phyloP scores from a whole-genome alignment of 1,140 invertebrate genomes.

The Calliphora vicina region DNA sequence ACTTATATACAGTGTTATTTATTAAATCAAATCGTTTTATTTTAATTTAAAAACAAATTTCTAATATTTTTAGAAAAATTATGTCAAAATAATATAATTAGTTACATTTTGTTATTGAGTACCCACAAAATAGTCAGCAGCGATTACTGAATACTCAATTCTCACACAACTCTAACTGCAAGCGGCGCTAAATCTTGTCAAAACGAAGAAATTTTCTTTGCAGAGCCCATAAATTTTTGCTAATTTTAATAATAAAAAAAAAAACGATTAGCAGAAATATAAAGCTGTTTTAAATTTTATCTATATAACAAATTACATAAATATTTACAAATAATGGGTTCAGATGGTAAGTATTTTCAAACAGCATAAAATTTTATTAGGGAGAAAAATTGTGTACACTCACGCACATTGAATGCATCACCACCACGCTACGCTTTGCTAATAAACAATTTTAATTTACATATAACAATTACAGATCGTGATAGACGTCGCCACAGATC shows the following conservation, averaged over 20 bases:
- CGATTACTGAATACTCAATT: no score
- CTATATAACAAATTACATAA: background rate
- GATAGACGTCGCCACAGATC: constrained; percentile 40
- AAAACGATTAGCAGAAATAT: background rate
- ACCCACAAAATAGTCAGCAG: background rate
- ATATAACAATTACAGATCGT: constrained; percentile 27
- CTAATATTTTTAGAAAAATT: no score
- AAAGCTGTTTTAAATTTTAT: background rate
- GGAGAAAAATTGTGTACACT: constrained; percentile 8
- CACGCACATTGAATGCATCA: background rate
- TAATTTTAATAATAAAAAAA: background rate
- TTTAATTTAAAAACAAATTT: no score
- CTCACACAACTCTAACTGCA: background rate
- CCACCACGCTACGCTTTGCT: background rate
- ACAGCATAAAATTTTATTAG: background rate
- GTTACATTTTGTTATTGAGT: background rate
- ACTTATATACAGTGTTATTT: no score
- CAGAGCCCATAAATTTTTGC: background rate
- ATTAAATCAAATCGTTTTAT: no score
- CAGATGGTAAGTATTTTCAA: constrained; percentile 37
- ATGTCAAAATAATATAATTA: no score
- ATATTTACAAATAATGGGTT: constrained; percentile 29
- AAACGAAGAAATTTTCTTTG: background rate
- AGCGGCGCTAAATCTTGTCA: background rate
- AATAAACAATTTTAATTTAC: background rate